Base-by-base conservation (phyloP, 2,888 invertebrate genomes). In the Chrysolina haemoptera region DNA sequence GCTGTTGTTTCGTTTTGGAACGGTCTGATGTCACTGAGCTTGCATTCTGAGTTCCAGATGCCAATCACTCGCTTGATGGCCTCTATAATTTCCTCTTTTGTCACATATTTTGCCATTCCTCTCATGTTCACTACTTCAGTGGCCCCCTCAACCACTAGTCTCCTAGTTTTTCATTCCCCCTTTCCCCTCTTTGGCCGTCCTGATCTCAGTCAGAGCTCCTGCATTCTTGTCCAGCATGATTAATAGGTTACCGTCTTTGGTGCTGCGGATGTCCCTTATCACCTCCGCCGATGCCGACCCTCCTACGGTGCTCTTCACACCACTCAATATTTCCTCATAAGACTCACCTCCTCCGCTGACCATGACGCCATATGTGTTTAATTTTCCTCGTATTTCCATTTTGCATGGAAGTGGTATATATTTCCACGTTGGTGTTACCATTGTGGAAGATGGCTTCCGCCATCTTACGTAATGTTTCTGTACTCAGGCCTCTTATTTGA, bases 91-190 rank as follows among this genome's bases (percentile, higher is more conserved):
- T 62, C 40, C 16, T 62, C 62, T n/a, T 40, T 40, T 14, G 62
- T 40, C n/a, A 40, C 18, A 18, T 41, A 40, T 9, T 10, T 40
- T 40, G 40, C 62, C 40, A 64, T 64, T 20, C 64, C 22, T 64
- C 43, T 43, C 18, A 64, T 20, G 46, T 64, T 20, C 20, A 43
- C 12, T 1, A 12, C 43, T 12, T 64, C 64, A 9, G 11, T 5
- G 11, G 43, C 20, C 9, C 18, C 64, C 1, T 22, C 43, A 1
- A 43, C 20, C 48, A 46, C 41, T 12, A 16, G 0, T 22, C 22
- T 22, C 40, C 53, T 65, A 10, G 43, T 20, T n/a, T 46, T 46
- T 10, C 22, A 16, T 20, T n/a, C n/a, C n/a, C n/a, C n/a, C n/a
- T n/a, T n/a, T n/a, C n/a, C n/a, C n/a, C n/a, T n/a, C 22, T 6